A percentile compares a stretch with the other conserved stretches of the same genome.
These are phyloP conservation scores for Drosophila sordidula DNA, from an alignment of 2,888 invertebrate species.

Conservation along the genomic window DNA sequence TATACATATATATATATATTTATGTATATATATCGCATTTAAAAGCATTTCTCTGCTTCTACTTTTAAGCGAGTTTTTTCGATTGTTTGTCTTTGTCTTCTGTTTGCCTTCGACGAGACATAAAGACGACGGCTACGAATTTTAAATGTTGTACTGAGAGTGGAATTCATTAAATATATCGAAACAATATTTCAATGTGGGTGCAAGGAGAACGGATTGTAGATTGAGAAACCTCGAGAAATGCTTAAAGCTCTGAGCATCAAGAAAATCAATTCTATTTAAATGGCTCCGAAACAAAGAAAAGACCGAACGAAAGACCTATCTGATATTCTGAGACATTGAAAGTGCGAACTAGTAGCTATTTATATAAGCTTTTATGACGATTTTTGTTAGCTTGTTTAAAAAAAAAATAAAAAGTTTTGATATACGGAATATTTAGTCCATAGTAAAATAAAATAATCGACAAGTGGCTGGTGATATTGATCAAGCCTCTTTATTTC, in stretches of 20 bases:
- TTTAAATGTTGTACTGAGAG: constrained; percentile 45
- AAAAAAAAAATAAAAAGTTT: too few species aligned
- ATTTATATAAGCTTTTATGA: too few species aligned
- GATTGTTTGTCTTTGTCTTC: constrained; percentile 61
- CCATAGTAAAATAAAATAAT: too few species aligned
- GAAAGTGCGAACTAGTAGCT: too few species aligned
- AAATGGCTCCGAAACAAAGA: neutral
- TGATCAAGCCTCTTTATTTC: too few species aligned
- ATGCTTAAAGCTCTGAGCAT: neutral
- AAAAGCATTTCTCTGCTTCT: constrained; percentile 64
- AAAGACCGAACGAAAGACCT: too few species aligned
- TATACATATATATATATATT: constrained; percentile 9
- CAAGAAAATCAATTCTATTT: neutral
- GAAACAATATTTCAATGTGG: constrained; percentile 12
- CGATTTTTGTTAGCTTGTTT: too few species aligned
- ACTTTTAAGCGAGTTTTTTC: constrained; percentile 49
- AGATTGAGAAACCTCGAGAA: neutral
- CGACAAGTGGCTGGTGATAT: too few species aligned
- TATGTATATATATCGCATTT: constrained; percentile 27
- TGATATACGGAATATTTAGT: too few species aligned
- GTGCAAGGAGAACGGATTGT: neutral
- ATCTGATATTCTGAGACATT: too few species aligned
- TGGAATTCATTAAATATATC: constrained; percentile 55
- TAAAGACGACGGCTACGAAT: constrained; percentile 38
- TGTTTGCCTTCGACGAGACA: constrained; percentile 56